Evolutionary conservation across 1,140 invertebrate species (phyloP).

Genomic region (Eciton burchellii): DNA sequence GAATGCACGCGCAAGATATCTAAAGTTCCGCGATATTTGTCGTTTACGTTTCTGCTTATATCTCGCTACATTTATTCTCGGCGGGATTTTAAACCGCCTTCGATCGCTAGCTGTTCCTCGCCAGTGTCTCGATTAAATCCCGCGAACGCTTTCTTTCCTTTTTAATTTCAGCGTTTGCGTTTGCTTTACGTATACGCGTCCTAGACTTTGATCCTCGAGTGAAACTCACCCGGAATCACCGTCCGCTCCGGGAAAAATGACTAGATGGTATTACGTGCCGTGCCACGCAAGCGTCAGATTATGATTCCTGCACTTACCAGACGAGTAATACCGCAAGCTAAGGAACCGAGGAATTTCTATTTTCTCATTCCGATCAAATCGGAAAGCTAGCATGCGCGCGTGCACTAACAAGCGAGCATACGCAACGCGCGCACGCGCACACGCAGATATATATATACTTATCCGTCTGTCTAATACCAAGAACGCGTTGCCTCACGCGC

Average conservation of each 20-base stretch:
- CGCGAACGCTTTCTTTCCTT: neutral
- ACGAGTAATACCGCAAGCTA: neutral
- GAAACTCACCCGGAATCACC: neutral
- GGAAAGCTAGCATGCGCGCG: neutral
- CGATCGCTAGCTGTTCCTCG: too few species aligned
- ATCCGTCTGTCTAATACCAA: conserved; percentile 15
- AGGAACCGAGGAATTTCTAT: conserved; percentile 18
- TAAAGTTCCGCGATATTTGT: too few species aligned
- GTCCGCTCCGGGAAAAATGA: conserved; percentile 4
- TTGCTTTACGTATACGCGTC: neutral
- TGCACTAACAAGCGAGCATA: conserved; percentile 7
- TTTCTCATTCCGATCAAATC: conserved; percentile 8
- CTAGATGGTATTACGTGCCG: neutral
- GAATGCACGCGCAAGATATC: too few species aligned
- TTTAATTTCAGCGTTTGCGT: neutral
- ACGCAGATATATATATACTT: neutral
- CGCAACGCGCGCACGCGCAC: neutral
- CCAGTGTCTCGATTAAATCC: neutral
- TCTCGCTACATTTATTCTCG: too few species aligned
- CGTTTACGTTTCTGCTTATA: too few species aligned
- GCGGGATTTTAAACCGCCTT: too few species aligned
- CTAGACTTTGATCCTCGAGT: conserved; percentile 22
- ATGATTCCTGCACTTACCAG: conserved; percentile 22
- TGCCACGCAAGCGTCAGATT: neutral
- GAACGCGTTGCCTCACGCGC: neutral